phyloP scores from a whole-genome alignment of 1,140 invertebrate genomes.

The Drosophila lowei region DNA sequence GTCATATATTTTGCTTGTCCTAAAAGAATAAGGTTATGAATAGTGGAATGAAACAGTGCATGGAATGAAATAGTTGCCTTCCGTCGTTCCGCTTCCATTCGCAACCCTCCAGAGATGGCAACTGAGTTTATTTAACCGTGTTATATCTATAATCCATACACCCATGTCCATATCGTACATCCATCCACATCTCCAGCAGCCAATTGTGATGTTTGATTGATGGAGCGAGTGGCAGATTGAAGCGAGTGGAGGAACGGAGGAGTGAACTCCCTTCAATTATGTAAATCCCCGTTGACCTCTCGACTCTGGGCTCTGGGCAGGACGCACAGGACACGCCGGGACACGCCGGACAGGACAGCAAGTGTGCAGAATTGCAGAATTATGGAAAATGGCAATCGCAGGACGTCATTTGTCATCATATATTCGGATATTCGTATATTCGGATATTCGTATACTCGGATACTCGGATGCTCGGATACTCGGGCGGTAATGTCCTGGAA shows the following conservation, averaged over 20 bases:
- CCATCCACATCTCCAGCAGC: constrained; percentile 12
- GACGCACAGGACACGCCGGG: background rate
- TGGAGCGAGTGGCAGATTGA: constrained; percentile 22
- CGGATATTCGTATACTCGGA: background rate
- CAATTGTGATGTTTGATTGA: constrained; percentile 60
- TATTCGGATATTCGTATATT: constrained; percentile 19
- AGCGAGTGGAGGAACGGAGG: background rate
- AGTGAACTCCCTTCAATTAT: constrained; percentile 55
- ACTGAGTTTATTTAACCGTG: no score
- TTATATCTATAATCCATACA: background rate
- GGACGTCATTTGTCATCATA: constrained; percentile 67
- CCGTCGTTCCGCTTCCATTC: no score
- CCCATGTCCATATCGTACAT: no score
- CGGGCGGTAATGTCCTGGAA: constrained; percentile 7
- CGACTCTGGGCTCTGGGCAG: constrained; percentile 2
- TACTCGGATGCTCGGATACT: background rate
- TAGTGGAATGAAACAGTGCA: no score
- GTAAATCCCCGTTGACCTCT: constrained; percentile 58
- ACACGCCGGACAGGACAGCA: constrained; percentile 24
- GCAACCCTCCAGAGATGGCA: no score
- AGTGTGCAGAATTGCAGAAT: constrained; percentile 73
- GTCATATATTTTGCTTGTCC: no score
- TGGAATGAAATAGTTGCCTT: no score
- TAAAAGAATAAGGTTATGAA: no score
- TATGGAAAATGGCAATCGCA: constrained; percentile 65